Conservation (phyloP, 2,888 invertebrate species). For the Strigamia crassipes region DNA sequence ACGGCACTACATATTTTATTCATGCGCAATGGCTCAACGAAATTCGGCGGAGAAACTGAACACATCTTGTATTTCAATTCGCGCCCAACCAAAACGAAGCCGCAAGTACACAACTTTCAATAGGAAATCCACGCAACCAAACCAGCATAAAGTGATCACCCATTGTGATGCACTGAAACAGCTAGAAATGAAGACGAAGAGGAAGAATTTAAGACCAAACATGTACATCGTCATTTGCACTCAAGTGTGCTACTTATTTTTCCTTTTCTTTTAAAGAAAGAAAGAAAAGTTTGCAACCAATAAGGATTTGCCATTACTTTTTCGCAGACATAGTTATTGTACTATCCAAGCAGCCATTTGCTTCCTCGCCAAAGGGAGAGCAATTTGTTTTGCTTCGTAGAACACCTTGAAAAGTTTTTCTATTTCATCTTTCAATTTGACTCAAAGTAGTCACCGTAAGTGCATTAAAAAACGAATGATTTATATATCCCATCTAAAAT, state of each 20-base stretch:
- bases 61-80: neutral
- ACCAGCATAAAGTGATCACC: too few species aligned
- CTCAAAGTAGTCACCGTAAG: neutral
- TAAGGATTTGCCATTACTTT: slow-evolving; percentile 26
- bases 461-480: neutral
- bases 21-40: neutral
- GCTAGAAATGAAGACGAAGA: too few species aligned
- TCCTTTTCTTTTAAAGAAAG: neutral
- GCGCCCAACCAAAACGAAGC: neutral
- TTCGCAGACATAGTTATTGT: slow-evolving; percentile 17
- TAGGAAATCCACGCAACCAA: neutral
- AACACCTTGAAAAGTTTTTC: slow-evolving; percentile 31
- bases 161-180: too few species aligned
- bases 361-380: neutral
- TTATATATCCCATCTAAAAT: too few species aligned
- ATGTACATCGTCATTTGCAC: slow-evolving; percentile 14
- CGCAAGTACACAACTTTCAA: slow-evolving; percentile 8
- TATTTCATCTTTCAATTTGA: neutral
- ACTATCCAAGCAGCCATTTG: slow-evolving; percentile 26
- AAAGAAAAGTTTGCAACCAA: slow-evolving; percentile 2
- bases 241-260: neutral
- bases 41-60: neutral
- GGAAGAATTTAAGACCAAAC: neutral
- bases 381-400: slow-evolving; percentile 33
- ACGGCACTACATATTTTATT: slow-evolving; percentile 28